These are phyloP conservation scores for Agriopis aurantiaria DNA, from an alignment of 2,888 invertebrate species.

Conservation along the genomic window DNA sequence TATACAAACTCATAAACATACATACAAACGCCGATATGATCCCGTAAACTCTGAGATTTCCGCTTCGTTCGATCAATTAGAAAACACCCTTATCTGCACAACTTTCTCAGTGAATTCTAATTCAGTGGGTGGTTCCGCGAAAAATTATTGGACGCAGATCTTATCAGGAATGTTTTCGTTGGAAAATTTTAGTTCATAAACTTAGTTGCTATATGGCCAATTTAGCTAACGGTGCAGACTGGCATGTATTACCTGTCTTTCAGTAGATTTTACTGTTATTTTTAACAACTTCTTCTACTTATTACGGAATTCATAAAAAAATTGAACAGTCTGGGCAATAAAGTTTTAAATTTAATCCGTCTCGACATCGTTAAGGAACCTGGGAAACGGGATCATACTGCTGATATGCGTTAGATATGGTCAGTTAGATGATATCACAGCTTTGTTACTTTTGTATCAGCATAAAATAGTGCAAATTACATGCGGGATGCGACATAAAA, in stretches of 20 bases:
- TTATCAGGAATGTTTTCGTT: slow-evolving; percentile 45
- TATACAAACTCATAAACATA: too few relatives aligned
- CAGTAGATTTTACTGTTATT: slow-evolving; percentile 28
- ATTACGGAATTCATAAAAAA: slow-evolving; percentile 3
- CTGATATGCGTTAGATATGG: not conserved
- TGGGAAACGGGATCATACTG: not conserved
- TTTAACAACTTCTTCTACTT: slow-evolving; percentile 13
- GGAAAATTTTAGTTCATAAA: slow-evolving; percentile 36
- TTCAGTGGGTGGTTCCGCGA: slow-evolving; percentile 38
- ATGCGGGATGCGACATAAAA: too few relatives aligned
- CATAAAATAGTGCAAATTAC: too few relatives aligned
- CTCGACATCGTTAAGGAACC: slow-evolving; percentile 15
- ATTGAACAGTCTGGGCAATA: not conserved
- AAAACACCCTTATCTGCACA: slow-evolving; percentile 1
- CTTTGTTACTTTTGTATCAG: too few relatives aligned
- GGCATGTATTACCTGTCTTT: slow-evolving; percentile 13
- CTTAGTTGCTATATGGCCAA: slow-evolving; percentile 36
- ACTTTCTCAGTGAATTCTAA: slow-evolving; percentile 6
- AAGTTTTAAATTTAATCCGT: slow-evolving; percentile 16
- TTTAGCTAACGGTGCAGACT: slow-evolving; percentile 31
- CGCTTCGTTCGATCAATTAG: slow-evolving; percentile 15
- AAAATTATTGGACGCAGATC: slow-evolving; percentile 45
- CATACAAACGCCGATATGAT: too few relatives aligned
- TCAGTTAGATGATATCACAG: too few relatives aligned
- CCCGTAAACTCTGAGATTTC: not conserved